Evolutionary conservation across 2,113 vertebrate genomes (phyloP), one percentile per base, ranked within the genome.

Genomic region (Oreochromis aureus): DNA sequence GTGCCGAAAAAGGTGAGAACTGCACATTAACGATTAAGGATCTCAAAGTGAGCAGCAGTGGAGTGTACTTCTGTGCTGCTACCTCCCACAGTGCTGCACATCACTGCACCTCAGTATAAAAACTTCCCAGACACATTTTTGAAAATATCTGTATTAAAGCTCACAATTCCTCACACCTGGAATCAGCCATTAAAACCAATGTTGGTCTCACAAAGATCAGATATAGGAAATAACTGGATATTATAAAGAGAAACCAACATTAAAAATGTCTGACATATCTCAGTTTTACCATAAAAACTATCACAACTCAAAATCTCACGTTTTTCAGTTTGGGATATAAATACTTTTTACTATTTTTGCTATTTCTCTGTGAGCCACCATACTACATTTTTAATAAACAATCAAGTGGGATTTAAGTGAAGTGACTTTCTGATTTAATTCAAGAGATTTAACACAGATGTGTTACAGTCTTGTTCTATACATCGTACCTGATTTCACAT

Each of bases 21-120:
- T 82, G 54, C 24, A 85, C 13, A 5, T 63, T 89, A 22, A 69
- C 7, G 1, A 16, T 63, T 7, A 3, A 58, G 22, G 6, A 24
- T 0, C 1, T 46, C 3, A 30, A 12, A 2, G 1, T 46, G 80
- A 89, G 11, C 59, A 1, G 59, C 32, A 63, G 32, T 63, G 59
- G 30, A 46, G 82, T 91, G 78, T 84, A 84, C 84, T 86, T 63
- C 59, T 63, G 61, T 36, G 61, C 61, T n/a, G 32, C 61, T 36
- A 1, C 1, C 12, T 11, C 7, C 84, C 87, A 89, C 90, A 89
- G 84, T 87, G 87, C 6, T 12, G 0, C 55, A 48, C 4, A 48
- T 73, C 24, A 5, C 6, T 27, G 55, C 2, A 58, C 24, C 24
- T 3, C 24, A 15, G 1, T 27, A 58, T 24, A 58, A 58, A 58